Percentiles rank a stretch among this genome's conserved stretches.
phyloP scores from a whole-genome alignment of 35 echinoderm and acorn worm species.

The Strongylocentrotus purpuratus region DNA sequence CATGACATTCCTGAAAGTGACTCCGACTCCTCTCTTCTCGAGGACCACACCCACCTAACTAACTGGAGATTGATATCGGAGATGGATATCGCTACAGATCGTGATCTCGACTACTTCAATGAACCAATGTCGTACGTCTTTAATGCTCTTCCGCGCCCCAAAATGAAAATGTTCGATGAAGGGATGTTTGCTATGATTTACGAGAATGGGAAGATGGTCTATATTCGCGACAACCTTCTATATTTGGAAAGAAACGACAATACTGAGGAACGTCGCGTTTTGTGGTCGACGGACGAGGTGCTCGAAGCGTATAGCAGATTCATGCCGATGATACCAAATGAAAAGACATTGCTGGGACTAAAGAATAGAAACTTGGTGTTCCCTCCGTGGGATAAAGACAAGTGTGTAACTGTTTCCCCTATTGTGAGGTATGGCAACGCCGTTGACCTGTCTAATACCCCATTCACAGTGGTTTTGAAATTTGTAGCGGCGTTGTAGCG shows the following conservation, averaged over 20 bases:
- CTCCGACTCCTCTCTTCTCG: neutral
- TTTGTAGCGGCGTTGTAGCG: too few relatives aligned
- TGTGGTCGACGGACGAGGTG: neutral
- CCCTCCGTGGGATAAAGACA: neutral
- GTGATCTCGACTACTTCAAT: neutral
- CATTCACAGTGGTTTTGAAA: too few relatives aligned
- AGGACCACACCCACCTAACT: neutral
- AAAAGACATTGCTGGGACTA: neutral
- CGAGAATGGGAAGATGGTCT: neutral
- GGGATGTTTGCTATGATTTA: neutral
- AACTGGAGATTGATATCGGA: constrained; percentile 3
- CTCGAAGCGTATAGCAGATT: neutral
- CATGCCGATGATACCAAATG: neutral
- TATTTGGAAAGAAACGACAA: neutral
- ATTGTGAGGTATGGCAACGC: neutral
- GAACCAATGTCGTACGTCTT: constrained; percentile 30
- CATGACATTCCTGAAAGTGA: neutral
- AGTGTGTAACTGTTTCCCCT: neutral
- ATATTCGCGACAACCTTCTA: neutral
- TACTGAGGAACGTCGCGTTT: neutral
- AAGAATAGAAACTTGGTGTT: neutral
- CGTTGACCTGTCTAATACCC: neutral
- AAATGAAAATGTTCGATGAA: neutral
- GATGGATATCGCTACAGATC: neutral
- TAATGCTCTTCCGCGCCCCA: neutral